Percentiles rank a stretch among this genome's conserved stretches.
Evolutionary conservation across 2,797 vertebrate species (phyloP).

Genomic region (Psittacula derbiana): DNA sequence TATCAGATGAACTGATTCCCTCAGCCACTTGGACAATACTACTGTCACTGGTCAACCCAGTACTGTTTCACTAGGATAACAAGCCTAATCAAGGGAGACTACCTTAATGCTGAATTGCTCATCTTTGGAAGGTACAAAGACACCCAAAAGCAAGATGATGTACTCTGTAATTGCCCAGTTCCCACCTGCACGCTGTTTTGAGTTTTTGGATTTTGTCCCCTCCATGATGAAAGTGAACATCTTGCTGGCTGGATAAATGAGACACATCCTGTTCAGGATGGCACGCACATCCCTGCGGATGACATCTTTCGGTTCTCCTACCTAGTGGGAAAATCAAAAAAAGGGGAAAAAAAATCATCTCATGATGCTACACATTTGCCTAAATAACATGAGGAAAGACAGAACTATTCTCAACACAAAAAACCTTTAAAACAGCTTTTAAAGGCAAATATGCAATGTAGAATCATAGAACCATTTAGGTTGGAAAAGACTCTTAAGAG

Average conservation of each 20-base stretch:
- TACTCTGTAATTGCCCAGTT: background rate
- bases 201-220: conserved; percentile 97
- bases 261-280: conserved; percentile 92
- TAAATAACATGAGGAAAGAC: background rate
- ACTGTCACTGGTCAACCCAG: background rate
- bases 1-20: background rate
- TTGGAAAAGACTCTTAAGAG: background rate
- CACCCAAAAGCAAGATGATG: background rate
- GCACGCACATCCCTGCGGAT: conserved; percentile 94
- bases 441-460: background rate
- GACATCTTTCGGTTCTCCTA: conserved; percentile 95
- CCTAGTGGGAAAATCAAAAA: conserved; percentile 70
- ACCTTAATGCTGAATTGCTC: background rate
- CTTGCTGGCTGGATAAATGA: conserved; percentile 95
- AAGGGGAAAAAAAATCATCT: background rate
- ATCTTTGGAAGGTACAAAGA: background rate
- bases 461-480: background rate
- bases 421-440: background rate
- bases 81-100: background rate
- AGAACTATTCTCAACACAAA: background rate
- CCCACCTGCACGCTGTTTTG: conserved; percentile 94
- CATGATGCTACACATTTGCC: background rate
- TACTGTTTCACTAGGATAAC: background rate
- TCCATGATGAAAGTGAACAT: conserved; percentile 98
- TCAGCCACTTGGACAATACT: background rate